Conservation (phyloP, 2,888 invertebrate genomes). For the Tenthredo scrophulariae region DNA sequence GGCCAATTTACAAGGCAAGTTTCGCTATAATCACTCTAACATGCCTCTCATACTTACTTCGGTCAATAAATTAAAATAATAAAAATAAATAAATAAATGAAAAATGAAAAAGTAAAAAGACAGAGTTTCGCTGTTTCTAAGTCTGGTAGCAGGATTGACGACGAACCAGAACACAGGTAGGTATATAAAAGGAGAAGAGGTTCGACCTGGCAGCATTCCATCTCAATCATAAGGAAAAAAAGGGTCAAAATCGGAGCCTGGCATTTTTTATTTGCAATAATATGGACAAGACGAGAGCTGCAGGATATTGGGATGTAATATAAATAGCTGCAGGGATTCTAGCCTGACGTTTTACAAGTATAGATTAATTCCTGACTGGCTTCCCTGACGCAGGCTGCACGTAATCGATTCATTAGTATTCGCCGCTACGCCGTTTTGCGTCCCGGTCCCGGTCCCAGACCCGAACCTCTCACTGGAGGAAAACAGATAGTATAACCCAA, state of each 20-base stretch:
- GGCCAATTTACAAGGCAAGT: constrained; percentile 34
- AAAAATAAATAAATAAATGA: no score
- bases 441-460: not conserved
- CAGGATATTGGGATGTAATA: not conserved
- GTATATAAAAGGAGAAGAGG: not conserved
- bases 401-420: constrained; percentile 50
- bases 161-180: not conserved
- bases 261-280: not conserved
- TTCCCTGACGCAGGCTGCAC: constrained; percentile 2
- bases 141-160: not conserved
- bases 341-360: constrained; percentile 40
- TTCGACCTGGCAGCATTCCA: not conserved
- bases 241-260: not conserved
- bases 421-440: not conserved
- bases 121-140: not conserved
- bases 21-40: constrained; percentile 13
- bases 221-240: not conserved
- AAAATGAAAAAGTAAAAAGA: not conserved
- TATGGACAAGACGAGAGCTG: not conserved
- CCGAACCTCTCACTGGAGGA: constrained; percentile 2
- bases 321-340: not conserved
- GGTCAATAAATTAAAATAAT: not conserved
- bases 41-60: not conserved
- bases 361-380: constrained; percentile 32
- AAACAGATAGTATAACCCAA: not conserved